Conservation (phyloP, 2,797 vertebrate genomes). For the Enteromius anoplus region DNA sequence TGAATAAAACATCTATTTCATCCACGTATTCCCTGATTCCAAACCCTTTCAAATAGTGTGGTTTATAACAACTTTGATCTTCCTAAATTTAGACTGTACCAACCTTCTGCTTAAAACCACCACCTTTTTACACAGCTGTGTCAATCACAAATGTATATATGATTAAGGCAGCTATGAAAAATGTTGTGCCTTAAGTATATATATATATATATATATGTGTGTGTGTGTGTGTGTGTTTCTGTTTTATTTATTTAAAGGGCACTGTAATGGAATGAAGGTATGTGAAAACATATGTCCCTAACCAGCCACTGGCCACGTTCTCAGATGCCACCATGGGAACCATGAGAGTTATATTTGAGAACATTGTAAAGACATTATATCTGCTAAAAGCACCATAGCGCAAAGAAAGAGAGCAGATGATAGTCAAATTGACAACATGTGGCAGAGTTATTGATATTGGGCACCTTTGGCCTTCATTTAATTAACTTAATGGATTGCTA, state of each 20-base stretch:
- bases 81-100: not conserved
- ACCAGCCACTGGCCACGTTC: not conserved
- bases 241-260: not conserved
- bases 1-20: not conserved
- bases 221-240: not conserved
- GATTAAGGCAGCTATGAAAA: no score
- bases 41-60: not conserved
- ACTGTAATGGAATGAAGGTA: not conserved
- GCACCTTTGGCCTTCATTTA: slow-evolving; percentile 7
- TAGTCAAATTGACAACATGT: slow-evolving; percentile 17
- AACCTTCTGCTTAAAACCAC: no score
- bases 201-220: no score
- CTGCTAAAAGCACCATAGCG: slow-evolving; percentile 4
- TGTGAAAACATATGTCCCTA: not conserved
- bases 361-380: slow-evolving; percentile 23
- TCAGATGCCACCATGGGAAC: not conserved
- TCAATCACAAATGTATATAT: no score
- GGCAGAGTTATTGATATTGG: slow-evolving; percentile 8
- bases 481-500: slow-evolving; percentile 19
- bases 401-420: slow-evolving; percentile 17
- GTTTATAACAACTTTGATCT: slow-evolving; percentile 1
- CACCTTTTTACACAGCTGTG: no score
- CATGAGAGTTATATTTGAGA: not conserved
- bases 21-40: not conserved
- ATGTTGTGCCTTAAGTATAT: no score